Evolutionary conservation across 2,888 invertebrate species (phyloP), one percentile per base, ranked within the genome.

Genomic region (Habroteleia sp.): DNA sequence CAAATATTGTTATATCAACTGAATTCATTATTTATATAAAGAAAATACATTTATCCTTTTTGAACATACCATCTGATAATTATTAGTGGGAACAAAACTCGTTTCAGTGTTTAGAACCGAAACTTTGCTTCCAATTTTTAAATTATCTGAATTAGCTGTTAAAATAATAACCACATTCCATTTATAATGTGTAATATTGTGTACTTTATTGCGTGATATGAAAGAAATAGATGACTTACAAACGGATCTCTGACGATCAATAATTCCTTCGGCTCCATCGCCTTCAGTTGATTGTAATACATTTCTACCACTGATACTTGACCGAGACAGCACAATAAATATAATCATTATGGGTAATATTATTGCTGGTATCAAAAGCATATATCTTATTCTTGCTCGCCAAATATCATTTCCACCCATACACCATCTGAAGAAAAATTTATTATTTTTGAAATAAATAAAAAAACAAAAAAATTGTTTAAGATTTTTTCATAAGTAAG

Each of bases 61-160:
- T n/a, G n/a, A n/a, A n/a, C 20, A 20, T 20, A 20, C 20, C 20
- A 20, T 3, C 2, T 20, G 3, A 35, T 66, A 50, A 14, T 68
- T 56, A 54, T 91, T 91, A 0, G 89, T 87, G 0, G 93, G 92
- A 33, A 92, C 85, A 79, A 92, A 93, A 8, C 92, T 92, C 0
- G 93, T 93, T 41, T 91, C 90, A 50, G 91, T 91, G 74, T 92
- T 93, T 77, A 91, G 90, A 81, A 92, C 90, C 0, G 93, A 88
- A 41, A 92, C 91, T 52, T 91, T 88, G 66, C 92, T 92, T 62
- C 92, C 92, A 8, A 91, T 88, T 77, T 91, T 63, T n/a, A 65
- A 48, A 7, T 56, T 50, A n/a, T 79, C 76, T 3, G 29, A 39
- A 23, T 56, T 42, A 16, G 60, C 78, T 78, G 62, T 13, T 5